Evolutionary conservation across 1,140 invertebrate species (phyloP).

Genomic region (Drosophila sproati): DNA sequence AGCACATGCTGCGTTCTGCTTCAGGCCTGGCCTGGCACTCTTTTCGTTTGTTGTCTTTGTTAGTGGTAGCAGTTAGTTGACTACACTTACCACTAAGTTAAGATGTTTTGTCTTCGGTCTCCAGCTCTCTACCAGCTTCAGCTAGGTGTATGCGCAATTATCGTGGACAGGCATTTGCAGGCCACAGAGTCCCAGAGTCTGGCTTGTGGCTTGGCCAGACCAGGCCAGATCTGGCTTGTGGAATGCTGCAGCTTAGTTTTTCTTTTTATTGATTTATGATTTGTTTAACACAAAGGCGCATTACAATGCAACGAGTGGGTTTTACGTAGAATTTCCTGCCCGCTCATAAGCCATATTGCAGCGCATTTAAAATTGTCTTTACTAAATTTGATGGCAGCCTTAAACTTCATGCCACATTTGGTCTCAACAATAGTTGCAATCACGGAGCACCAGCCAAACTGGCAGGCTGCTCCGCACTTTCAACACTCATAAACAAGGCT

Average conservation of each 20-base stretch:
- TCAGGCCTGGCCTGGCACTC: constrained; percentile 47
- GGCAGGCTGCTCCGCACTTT: constrained; percentile 53
- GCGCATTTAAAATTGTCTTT: constrained; percentile 81
- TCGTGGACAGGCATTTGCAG: constrained; percentile 50
- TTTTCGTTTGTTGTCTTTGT: constrained; percentile 74
- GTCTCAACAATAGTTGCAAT: constrained; percentile 80
- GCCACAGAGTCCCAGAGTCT: constrained; percentile 33
- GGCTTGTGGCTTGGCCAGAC: neutral
- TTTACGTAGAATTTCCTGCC: constrained; percentile 70
- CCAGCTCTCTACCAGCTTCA: constrained; percentile 30
- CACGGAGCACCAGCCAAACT: constrained; percentile 49
- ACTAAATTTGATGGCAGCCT: constrained; percentile 82
- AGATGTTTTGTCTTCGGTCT: constrained; percentile 75
- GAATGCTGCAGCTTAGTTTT: constrained; percentile 78
- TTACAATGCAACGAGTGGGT: constrained; percentile 71
- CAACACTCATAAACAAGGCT: constrained; percentile 81
- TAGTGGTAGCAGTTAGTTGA: constrained; percentile 81
- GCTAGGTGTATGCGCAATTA: constrained; percentile 57
- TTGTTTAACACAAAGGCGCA: constrained; percentile 82
- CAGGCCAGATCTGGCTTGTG: constrained; percentile 19
- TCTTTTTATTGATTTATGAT: constrained; percentile 83
- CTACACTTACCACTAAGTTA: constrained; percentile 82
- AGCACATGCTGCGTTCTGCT: constrained; percentile 81
- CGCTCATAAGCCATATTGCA: constrained; percentile 66
- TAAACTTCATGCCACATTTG: constrained; percentile 82